These are phyloP conservation scores for Magallana gigas DNA, from an alignment of 1,140 invertebrate species.

Conservation along the genomic window DNA sequence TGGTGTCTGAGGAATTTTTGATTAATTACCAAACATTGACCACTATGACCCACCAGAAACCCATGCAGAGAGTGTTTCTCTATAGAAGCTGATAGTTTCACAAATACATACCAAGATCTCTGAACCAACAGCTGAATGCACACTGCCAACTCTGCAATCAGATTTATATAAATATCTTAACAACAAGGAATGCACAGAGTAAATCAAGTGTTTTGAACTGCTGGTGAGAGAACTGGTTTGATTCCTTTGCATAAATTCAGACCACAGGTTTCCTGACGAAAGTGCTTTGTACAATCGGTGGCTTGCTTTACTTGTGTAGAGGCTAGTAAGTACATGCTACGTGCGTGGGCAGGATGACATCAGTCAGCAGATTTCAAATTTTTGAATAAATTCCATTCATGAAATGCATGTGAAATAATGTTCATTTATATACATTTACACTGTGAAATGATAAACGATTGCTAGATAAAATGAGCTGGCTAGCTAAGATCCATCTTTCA, in stretches of 20 bases:
- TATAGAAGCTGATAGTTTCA: background rate
- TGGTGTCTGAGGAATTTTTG: background rate
- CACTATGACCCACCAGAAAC: background rate
- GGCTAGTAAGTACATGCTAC: background rate
- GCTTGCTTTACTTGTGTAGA: background rate
- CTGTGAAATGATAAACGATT: too few species aligned
- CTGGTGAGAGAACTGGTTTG: background rate
- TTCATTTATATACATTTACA: background rate
- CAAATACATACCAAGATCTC: constrained; percentile 22
- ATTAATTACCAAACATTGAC: constrained; percentile 14
- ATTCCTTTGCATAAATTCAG: background rate
- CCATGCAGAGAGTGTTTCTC: background rate
- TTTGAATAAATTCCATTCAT: background rate
- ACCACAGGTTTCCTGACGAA: background rate
- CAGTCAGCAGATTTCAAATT: background rate
- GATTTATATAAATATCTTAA: constrained; percentile 35
- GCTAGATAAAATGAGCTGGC: too few species aligned
- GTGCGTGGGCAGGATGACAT: constrained; percentile 13
- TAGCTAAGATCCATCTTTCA: too few species aligned
- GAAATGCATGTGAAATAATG: background rate
- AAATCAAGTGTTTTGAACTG: constrained; percentile 26
- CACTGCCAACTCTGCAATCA: constrained; percentile 4
- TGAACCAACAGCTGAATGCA: constrained; percentile 22
- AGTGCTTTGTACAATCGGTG: background rate
- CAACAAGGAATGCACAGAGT: constrained; percentile 16